Evolutionary conservation across 2,797 vertebrate species (phyloP).

Genomic region (Girardinus metallicus): DNA sequence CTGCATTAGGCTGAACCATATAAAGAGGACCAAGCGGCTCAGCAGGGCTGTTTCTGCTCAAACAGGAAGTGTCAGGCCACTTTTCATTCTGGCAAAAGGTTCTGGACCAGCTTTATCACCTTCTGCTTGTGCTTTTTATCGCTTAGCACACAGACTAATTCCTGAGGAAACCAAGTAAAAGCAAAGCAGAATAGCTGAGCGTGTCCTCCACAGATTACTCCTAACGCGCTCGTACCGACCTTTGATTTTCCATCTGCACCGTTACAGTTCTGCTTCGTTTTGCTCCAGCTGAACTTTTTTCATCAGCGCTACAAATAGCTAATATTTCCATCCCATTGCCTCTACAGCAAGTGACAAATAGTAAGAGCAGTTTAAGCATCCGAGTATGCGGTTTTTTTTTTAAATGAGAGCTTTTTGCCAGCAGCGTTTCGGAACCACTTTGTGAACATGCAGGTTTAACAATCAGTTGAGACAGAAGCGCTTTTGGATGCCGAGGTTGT

Average conservation of each 20-base stretch:
- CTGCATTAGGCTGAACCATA: slow-evolving; percentile 48
- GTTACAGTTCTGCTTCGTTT: slow-evolving; percentile 22
- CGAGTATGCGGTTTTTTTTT: too few relatives aligned
- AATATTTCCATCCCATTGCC: background rate
- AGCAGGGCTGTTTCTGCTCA: slow-evolving; percentile 42
- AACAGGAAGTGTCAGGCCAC: slow-evolving; percentile 31
- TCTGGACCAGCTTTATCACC: slow-evolving; percentile 31
- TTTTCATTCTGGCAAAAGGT: slow-evolving; percentile 43
- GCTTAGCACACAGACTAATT: background rate
- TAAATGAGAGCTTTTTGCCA: too few relatives aligned
- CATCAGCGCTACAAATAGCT: background rate
- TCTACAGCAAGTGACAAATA: background rate
- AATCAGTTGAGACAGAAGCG: too few relatives aligned
- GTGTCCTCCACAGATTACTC: slow-evolving; percentile 30
- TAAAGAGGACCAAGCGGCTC: slow-evolving; percentile 44
- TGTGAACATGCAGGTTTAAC: too few relatives aligned
- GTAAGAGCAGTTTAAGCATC: background rate
- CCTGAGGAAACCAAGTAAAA: slow-evolving; percentile 3
- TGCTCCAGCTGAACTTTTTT: background rate
- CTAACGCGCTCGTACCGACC: slow-evolving; percentile 15
- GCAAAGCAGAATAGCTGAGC: slow-evolving; percentile 24
- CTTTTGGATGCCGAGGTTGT: too few relatives aligned
- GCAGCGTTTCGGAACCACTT: too few relatives aligned
- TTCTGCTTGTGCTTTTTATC: slow-evolving; percentile 24
- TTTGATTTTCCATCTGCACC: slow-evolving; percentile 33